phyloP scores from a whole-genome alignment of 1,140 invertebrate genomes.

The Spodoptera frugiperda region DNA sequence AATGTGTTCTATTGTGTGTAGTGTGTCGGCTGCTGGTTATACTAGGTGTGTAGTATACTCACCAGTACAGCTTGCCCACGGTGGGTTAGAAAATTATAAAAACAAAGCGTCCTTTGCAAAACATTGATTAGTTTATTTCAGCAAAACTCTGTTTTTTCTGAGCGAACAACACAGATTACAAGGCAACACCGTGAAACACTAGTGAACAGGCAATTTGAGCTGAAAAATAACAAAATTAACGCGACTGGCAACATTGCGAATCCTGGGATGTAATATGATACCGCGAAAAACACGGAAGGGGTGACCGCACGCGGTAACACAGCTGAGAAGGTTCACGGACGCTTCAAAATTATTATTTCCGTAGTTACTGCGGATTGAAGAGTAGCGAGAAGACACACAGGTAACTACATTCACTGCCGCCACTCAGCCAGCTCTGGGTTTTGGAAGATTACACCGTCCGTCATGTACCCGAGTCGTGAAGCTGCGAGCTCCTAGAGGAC shows the following conservation, averaged over 20 bases:
- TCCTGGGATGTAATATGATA: conserved; percentile 37
- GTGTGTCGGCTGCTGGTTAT: too few relatives aligned
- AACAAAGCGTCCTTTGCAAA: background rate
- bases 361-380: too few relatives aligned
- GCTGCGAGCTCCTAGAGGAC: background rate
- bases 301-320: background rate
- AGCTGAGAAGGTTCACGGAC: background rate
- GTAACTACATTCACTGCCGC: background rate
- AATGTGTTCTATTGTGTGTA: too few relatives aligned
- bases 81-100: too few relatives aligned
- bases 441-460: background rate
- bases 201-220: conserved; percentile 35
- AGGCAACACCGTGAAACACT: conserved; percentile 11
- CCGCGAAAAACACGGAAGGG: conserved; percentile 22
- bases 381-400: too few relatives aligned
- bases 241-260: conserved; percentile 27
- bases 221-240: conserved; percentile 39
- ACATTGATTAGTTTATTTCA: background rate
- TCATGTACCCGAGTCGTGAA: too few relatives aligned
- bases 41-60: too few relatives aligned
- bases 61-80: too few relatives aligned
- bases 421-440: background rate
- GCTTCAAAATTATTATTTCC: too few relatives aligned
- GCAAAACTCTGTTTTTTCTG: background rate
- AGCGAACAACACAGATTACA: conserved; percentile 12